A percentile compares a stretch with the other conserved stretches of the same genome.
Evolutionary conservation across 2,797 vertebrate genomes (phyloP).

Genomic region (Chromis chromis): DNA sequence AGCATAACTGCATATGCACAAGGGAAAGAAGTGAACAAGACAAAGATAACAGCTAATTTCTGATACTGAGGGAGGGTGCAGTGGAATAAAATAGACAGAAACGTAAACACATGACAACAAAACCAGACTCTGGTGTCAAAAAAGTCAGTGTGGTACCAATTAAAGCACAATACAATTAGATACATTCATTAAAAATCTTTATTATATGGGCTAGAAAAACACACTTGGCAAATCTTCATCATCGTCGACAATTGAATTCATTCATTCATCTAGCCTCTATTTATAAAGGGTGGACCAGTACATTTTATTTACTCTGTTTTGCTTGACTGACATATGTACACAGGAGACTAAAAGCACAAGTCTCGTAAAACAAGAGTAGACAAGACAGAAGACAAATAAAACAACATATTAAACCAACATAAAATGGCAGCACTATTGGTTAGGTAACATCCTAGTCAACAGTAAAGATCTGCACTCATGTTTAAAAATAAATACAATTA

Average conservation of each 20-base stretch:
- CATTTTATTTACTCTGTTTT: background rate
- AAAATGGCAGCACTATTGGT: background rate
- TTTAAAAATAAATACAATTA: too few relatives aligned
- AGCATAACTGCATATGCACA: slow-evolving; percentile 27
- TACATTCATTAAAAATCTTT: background rate
- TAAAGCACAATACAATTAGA: too few relatives aligned
- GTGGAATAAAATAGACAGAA: background rate
- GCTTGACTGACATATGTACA: background rate
- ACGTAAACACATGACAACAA: background rate
- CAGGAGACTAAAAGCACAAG: background rate
- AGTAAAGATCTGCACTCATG: too few relatives aligned
- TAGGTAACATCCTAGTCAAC: too few relatives aligned
- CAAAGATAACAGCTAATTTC: background rate
- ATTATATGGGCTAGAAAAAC: background rate
- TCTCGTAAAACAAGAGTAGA: background rate
- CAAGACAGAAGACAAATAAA: background rate
- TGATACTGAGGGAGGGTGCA: background rate
- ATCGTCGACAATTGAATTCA: background rate
- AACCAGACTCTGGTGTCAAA: too few relatives aligned
- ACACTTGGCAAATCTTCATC: background rate
- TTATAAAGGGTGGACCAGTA: background rate
- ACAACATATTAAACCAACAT: background rate
- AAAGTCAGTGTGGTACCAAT: too few relatives aligned
- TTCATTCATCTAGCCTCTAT: background rate
- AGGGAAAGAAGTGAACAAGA: background rate